Conservation (phyloP, 2,113 vertebrate species). For the Pardalotus punctatus region DNA sequence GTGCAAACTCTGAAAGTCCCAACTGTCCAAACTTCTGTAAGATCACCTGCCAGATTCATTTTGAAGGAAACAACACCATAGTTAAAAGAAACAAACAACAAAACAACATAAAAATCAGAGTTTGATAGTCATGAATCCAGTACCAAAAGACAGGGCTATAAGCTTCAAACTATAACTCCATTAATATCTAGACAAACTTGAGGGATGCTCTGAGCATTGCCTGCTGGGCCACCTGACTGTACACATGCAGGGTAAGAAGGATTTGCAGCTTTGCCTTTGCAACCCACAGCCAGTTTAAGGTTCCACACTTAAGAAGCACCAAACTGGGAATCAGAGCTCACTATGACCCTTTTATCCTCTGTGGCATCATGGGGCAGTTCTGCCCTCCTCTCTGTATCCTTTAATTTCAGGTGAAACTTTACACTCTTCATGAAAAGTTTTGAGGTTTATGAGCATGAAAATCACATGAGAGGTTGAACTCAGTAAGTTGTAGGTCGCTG, state of each 20-base stretch:
- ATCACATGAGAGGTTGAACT: neutral
- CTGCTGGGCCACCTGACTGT: neutral
- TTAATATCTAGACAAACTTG: neutral
- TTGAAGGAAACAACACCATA: neutral
- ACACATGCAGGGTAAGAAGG: neutral
- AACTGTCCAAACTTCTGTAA: neutral
- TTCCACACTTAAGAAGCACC: rapidly evolving
- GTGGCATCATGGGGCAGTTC: neutral
- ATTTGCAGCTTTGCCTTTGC: neutral
- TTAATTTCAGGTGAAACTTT: neutral
- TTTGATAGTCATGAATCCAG: neutral
- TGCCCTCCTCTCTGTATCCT: neutral
- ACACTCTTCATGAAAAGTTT: neutral
- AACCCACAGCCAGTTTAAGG: neutral
- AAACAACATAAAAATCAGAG: neutral
- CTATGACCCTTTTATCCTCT: neutral
- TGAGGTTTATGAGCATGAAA: neutral
- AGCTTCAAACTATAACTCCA: neutral
- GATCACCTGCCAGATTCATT: neutral
- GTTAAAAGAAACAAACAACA: neutral
- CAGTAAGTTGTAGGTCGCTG: neutral
- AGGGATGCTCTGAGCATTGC: neutral
- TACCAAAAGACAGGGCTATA: neutral
- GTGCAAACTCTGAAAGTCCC: neutral
- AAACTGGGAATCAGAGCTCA: neutral